Evolutionary conservation across 2,888 invertebrate species (phyloP).

Genomic region (Acronicta aceris): DNA sequence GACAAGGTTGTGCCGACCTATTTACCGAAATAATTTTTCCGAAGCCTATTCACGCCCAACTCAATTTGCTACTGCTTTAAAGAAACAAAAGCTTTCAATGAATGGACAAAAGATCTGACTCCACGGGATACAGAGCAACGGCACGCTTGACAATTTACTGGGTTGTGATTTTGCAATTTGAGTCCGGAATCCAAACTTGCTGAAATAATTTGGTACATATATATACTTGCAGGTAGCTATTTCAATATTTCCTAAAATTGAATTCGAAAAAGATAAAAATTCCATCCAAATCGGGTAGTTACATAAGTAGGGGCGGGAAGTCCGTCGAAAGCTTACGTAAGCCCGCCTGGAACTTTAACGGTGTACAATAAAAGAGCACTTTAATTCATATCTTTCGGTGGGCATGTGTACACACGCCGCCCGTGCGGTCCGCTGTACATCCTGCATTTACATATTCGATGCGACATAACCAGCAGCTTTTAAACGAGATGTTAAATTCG

Average conservation of each 20-base stretch:
- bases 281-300: constrained; percentile 76
- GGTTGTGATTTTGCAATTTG: constrained; percentile 17
- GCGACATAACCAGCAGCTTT: constrained; percentile 36
- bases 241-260: constrained; percentile 70
- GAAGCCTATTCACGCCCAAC: constrained; percentile 38
- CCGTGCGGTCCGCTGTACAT: constrained; percentile 7
- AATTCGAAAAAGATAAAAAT: constrained; percentile 69
- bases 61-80: constrained; percentile 36
- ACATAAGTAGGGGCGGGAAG: constrained; percentile 83
- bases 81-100: constrained; percentile 52
- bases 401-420: constrained; percentile 19
- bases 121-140: constrained; percentile 17
- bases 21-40: constrained; percentile 45
- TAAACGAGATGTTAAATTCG: constrained; percentile 50
- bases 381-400: constrained; percentile 56
- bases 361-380: constrained; percentile 56
- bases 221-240: constrained; percentile 57
- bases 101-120: constrained; percentile 14
- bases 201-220: constrained; percentile 40
- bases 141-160: constrained; percentile 14
- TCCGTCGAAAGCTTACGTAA: constrained; percentile 82
- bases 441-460: constrained; percentile 55
- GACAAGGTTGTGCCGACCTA: constrained; percentile 51
- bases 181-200: constrained; percentile 17
- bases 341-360: constrained; percentile 70